phyloP scores from a whole-genome alignment of 2,888 invertebrate genomes.

The Dasypolia templi region DNA sequence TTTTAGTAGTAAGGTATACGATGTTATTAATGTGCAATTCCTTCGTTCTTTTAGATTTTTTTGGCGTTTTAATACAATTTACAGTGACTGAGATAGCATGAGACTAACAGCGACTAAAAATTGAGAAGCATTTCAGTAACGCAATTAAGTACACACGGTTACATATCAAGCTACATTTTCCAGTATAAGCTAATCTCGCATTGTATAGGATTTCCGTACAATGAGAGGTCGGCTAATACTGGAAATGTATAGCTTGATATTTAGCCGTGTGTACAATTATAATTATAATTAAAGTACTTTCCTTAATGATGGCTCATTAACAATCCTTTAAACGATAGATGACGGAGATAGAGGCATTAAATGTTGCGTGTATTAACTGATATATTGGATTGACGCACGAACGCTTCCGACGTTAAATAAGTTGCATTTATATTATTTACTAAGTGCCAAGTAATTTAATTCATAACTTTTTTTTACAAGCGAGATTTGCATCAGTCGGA shows the following conservation, averaged over 20 bases:
- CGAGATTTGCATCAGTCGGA: not conserved
- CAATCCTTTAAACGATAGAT: conserved; percentile 3
- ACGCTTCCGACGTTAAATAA: conserved; percentile 5
- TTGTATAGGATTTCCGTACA: no score
- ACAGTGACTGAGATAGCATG: not conserved
- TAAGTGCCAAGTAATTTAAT: conserved; percentile 6
- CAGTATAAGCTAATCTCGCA: no score
- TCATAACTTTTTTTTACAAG: no score
- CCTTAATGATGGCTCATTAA: conserved; percentile 37
- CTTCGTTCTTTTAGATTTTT: not conserved
- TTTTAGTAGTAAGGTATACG: not conserved
- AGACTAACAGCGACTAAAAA: not conserved
- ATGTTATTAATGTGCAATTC: not conserved
- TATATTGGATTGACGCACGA: conserved; percentile 42
- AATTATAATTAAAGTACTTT: conserved; percentile 26
- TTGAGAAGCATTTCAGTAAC: not conserved
- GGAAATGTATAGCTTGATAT: no score
- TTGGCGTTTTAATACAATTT: not conserved
- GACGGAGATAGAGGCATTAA: conserved; percentile 1
- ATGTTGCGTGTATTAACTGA: conserved; percentile 27
- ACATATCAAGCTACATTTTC: no score
- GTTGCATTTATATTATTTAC: conserved; percentile 8
- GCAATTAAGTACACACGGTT: no score
- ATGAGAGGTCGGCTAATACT: no score
- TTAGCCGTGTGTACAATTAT: not conserved